phyloP scores from a whole-genome alignment of 2,797 vertebrate genomes.

The Pseudochromis fuscus region DNA sequence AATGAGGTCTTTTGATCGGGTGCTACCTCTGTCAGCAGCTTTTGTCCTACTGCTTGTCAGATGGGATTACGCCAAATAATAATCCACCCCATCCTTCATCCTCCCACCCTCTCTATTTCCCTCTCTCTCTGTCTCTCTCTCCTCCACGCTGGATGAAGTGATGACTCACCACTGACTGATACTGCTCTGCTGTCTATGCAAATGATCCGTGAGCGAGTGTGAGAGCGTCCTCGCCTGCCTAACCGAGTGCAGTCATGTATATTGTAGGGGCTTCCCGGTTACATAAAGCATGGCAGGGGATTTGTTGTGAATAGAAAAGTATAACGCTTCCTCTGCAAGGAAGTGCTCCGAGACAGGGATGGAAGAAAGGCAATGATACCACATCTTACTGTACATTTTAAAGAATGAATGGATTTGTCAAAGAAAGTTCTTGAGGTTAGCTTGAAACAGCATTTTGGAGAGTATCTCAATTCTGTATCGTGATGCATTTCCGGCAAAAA shows the following conservation, averaged over 20 bases:
- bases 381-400: not conserved
- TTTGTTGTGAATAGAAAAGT: constrained; percentile 11
- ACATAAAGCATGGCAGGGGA: constrained; percentile 34
- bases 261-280: constrained; percentile 47
- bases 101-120: not conserved
- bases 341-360: not conserved
- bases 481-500: too few species aligned
- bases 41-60: constrained; percentile 5
- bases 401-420: not conserved
- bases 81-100: not conserved
- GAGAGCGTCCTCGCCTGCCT: not conserved
- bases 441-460: too few species aligned
- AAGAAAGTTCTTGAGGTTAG: too few species aligned
- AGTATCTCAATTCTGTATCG: too few species aligned
- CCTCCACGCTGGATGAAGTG: constrained; percentile 15
- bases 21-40: constrained; percentile 16
- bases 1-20: constrained; percentile 3
- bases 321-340: not conserved
- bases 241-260: constrained; percentile 40
- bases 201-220: not conserved
- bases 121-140: too few species aligned
- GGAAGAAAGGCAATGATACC: not conserved
- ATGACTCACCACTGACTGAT: constrained; percentile 41
- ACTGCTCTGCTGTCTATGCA: constrained; percentile 21
- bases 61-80: constrained; percentile 20